Percentiles rank a stretch among this genome's conserved stretches.
Evolutionary conservation across 2,113 vertebrate species (phyloP).

Genomic region (Cavia aperea): DNA sequence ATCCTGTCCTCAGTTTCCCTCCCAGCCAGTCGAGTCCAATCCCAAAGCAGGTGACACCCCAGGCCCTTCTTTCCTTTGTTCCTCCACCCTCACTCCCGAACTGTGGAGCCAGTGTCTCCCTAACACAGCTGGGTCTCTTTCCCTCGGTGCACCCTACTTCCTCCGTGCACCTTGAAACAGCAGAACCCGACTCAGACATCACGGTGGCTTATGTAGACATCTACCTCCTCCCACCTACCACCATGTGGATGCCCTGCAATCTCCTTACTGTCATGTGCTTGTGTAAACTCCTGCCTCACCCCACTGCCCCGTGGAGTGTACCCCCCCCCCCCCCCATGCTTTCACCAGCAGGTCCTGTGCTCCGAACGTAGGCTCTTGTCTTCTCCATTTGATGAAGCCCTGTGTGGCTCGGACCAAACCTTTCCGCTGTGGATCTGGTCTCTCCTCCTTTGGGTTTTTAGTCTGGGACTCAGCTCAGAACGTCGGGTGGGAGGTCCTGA

Average conservation of each 20-base stretch:
- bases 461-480: neutral
- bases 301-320: no score
- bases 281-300: neutral
- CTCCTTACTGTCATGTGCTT: neutral
- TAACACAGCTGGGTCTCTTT: neutral
- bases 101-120: rapidly evolving
- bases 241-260: neutral
- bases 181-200: neutral
- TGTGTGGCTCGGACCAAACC: neutral
- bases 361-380: neutral
- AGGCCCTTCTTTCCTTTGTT: rapidly evolving
- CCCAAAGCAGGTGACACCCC: neutral
- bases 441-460: neutral
- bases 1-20: neutral
- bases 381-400: neutral
- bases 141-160: rapidly evolving
- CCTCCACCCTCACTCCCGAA: rapidly evolving
- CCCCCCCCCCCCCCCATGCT: neutral
- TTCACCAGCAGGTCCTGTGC: neutral
- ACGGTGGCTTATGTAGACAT: neutral
- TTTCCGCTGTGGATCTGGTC: neutral
- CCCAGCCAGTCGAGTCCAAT: neutral
- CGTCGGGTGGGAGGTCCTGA: neutral
- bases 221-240: neutral
- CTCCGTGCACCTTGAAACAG: neutral